A percentile compares a stretch with the other conserved stretches of the same genome.
Conservation (phyloP, 2,888 invertebrate species). For the Pammene aurita region DNA sequence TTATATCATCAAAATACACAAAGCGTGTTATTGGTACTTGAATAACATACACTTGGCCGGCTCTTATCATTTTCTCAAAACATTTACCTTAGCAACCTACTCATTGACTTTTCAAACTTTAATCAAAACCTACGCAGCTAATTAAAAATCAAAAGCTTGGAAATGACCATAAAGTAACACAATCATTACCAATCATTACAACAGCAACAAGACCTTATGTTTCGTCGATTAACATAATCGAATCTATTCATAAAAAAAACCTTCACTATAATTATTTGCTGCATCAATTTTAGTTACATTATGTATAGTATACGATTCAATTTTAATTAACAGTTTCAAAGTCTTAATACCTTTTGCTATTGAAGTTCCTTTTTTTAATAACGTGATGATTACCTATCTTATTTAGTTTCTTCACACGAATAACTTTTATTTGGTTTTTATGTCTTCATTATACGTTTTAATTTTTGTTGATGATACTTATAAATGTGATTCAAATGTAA, state of each 20-base stretch:
- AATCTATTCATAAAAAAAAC: neutral
- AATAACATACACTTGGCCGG: too few relatives aligned
- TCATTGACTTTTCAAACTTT: constrained; percentile 1
- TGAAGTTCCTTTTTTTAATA: constrained; percentile 12
- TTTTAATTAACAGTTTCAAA: neutral
- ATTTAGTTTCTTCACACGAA: constrained; percentile 39
- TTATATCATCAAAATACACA: too few relatives aligned
- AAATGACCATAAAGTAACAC: constrained; percentile 21
- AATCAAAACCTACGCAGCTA: constrained; percentile 22
- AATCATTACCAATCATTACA: constrained; percentile 29
- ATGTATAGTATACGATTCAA: neutral
- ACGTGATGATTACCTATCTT: constrained; percentile 27
- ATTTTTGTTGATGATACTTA: constrained; percentile 30
- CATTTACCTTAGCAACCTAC: neutral
- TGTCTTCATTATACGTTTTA: constrained; percentile 38
- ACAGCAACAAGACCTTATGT: constrained; percentile 26
- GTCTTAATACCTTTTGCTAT: constrained; percentile 7
- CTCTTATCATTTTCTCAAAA: neutral
- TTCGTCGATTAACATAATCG: constrained; percentile 32
- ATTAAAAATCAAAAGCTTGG: constrained; percentile 29
- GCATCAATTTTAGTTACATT: neutral
- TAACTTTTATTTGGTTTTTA: constrained; percentile 36
- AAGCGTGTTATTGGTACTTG: too few relatives aligned
- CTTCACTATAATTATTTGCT: neutral
- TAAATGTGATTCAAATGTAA: constrained; percentile 29